Conservation (phyloP, 2,888 invertebrate species). For the Globia sparganii region DNA sequence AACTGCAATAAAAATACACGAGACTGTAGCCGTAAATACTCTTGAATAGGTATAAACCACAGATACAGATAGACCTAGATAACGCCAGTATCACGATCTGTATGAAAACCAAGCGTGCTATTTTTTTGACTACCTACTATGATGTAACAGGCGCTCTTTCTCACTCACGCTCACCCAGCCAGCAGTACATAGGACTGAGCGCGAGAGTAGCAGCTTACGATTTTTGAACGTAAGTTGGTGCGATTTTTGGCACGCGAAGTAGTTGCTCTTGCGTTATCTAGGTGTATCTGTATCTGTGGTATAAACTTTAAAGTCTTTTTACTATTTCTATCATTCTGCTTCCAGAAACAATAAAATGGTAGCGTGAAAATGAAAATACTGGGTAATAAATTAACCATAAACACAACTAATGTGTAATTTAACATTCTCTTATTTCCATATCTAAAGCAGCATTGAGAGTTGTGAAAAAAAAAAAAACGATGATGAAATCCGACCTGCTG, state of each 20-base stretch:
- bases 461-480: not conserved
- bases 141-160: no score
- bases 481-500: not conserved
- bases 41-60: not conserved
- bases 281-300: no score
- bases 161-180: no score
- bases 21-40: not conserved
- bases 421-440: not conserved
- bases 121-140: no score
- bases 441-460: not conserved
- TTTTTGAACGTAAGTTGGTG: no score
- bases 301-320: not conserved
- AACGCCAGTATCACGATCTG: no score
- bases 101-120: no score
- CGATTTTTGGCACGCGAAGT: no score
- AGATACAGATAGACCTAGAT: no score
- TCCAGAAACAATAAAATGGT: not conserved
- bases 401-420: not conserved
- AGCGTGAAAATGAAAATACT: constrained; percentile 4
- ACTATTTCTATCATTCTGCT: not conserved
- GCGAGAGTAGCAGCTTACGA: no score
- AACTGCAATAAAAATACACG: not conserved
- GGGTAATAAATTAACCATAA: not conserved
- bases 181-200: no score
- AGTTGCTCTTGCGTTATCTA: no score